These are phyloP conservation scores for Orbicella faveolata DNA, from an alignment of 64 coral and sea anemone species.

Conservation along the genomic window DNA sequence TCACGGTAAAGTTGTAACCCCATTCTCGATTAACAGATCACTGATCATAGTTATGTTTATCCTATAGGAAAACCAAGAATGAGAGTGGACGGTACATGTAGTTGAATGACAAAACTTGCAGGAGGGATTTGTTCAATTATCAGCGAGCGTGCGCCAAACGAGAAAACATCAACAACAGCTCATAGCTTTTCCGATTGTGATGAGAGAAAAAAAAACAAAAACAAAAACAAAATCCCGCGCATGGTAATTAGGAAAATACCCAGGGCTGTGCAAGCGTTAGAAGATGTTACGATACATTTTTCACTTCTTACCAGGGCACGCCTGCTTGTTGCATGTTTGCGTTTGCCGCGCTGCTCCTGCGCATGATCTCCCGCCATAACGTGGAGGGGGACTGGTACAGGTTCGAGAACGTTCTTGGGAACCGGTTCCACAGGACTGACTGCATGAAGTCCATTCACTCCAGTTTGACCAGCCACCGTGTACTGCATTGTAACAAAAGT, in stretches of 20 bases:
- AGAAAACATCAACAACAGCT: too few species aligned
- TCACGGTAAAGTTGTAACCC: too few species aligned
- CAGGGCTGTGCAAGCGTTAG: too few species aligned
- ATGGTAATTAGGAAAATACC: not conserved
- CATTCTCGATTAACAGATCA: too few species aligned
- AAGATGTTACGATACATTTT: not conserved
- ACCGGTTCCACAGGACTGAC: not conserved
- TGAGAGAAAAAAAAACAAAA: not conserved
- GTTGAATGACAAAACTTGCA: too few species aligned
- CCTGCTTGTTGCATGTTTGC: not conserved
- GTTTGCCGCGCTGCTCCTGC: not conserved
- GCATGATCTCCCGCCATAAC: conserved; percentile 10
- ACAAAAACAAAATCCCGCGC: not conserved
- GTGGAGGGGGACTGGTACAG: conserved; percentile 9
- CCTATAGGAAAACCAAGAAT: too few species aligned
- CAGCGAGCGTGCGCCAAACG: too few species aligned
- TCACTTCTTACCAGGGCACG: not conserved
- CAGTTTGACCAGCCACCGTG: conserved; percentile 18
- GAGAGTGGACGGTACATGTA: too few species aligned
- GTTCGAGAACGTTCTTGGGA: conserved; percentile 4
- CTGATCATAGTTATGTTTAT: too few species aligned
- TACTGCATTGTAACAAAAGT: not conserved
- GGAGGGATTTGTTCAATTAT: too few species aligned
- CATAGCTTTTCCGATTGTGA: not conserved
- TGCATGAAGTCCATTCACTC: conserved; percentile 3